Evolutionary conservation across 2,113 vertebrate genomes (phyloP).

Genomic region (Ardeotis arabs): DNA sequence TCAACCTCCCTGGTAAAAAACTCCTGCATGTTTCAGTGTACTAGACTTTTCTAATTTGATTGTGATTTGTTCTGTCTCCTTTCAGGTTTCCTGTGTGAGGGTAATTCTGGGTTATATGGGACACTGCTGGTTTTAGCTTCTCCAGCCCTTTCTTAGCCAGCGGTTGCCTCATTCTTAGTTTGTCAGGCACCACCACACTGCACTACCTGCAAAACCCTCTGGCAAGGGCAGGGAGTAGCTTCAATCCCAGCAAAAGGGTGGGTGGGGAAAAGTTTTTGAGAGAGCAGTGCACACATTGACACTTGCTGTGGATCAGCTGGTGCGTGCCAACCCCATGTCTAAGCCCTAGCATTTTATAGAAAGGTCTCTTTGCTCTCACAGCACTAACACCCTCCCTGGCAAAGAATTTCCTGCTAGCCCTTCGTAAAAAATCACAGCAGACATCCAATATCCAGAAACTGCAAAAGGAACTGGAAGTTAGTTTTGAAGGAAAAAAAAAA

Average conservation of each 20-base stretch:
- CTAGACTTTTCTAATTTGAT: neutral
- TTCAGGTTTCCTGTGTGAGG: neutral
- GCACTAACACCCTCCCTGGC: neutral
- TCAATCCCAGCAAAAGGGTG: neutral
- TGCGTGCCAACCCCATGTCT: neutral
- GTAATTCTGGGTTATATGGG: neutral
- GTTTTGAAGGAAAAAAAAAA: neutral
- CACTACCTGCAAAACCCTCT: neutral
- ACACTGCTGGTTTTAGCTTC: neutral
- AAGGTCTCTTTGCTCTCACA: neutral
- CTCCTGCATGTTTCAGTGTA: neutral
- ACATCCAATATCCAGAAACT: neutral
- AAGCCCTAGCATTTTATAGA: neutral
- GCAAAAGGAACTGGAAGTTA: neutral
- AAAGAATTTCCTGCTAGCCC: neutral
- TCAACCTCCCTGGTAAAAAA: neutral
- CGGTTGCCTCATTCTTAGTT: neutral
- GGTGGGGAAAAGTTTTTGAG: neutral
- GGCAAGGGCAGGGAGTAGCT: neutral
- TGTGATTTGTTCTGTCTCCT: neutral
- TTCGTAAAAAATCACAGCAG: neutral
- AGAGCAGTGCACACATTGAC: neutral
- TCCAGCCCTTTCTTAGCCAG: neutral
- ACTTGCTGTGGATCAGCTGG: neutral
- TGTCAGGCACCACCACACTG: neutral